Conservation (phyloP, 2,797 vertebrate genomes). For the Cyclura pinguis region DNA sequence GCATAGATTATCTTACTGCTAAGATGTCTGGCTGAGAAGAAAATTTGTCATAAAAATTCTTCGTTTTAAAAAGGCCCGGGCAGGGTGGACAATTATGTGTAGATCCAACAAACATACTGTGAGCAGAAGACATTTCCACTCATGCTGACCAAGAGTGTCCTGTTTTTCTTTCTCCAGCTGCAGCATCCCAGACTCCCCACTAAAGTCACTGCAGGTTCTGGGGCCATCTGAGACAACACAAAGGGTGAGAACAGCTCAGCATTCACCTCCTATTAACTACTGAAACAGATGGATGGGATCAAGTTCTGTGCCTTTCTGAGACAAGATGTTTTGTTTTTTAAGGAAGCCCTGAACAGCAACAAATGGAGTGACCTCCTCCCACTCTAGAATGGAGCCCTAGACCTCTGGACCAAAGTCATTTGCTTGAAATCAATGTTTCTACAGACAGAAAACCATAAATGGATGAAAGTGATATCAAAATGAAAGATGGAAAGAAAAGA, state of each 20-base stretch:
- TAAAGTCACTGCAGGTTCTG: neutral
- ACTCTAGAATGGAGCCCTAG: too few relatives aligned
- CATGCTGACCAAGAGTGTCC: too few relatives aligned
- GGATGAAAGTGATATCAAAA: neutral
- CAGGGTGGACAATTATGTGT: neutral
- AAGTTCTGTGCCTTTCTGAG: too few relatives aligned
- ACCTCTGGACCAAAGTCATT: neutral
- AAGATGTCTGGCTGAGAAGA: neutral
- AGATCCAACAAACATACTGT: neutral
- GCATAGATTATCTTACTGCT: constrained; percentile 8
- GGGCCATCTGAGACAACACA: too few relatives aligned
- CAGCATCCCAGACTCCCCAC: neutral
- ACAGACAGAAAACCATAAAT: neutral
- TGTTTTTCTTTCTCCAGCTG: neutral
- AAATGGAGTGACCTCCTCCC: neutral
- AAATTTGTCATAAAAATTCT: constrained; percentile 18
- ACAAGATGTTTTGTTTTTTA: neutral
- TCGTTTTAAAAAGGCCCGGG: constrained; percentile 12
- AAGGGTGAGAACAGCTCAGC: too few relatives aligned
- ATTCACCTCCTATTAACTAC: too few relatives aligned
- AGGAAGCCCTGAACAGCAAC: too few relatives aligned
- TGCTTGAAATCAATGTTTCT: neutral
- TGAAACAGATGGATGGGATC: too few relatives aligned
- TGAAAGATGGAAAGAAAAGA: neutral
- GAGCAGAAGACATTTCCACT: neutral